These are phyloP conservation scores for Acanthosepion esculentum DNA, from an alignment of 2,888 invertebrate species.

Conservation along the genomic window DNA sequence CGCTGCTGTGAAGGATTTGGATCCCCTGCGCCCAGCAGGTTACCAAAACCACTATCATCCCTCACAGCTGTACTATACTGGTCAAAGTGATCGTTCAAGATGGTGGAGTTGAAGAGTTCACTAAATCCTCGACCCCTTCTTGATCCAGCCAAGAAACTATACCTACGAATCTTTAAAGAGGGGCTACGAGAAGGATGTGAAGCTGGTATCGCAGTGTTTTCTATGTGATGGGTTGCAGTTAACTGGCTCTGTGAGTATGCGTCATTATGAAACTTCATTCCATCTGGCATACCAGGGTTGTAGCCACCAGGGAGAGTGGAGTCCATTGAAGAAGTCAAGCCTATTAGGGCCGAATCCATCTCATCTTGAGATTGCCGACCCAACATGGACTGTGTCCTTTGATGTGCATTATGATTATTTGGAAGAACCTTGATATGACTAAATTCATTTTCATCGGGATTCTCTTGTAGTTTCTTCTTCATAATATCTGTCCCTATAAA, in stretches of 20 bases:
- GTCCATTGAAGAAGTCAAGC: conserved; percentile 50
- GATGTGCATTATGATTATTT: conserved; percentile 67
- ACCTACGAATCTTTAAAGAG: conserved; percentile 69
- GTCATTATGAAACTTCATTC: conserved; percentile 41
- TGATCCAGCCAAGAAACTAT: conserved; percentile 71
- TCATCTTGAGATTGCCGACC: conserved; percentile 55
- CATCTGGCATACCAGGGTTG: conserved; percentile 48
- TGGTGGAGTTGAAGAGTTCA: conserved; percentile 72
- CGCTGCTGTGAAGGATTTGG: conserved; percentile 41
- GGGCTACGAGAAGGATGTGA: conserved; percentile 65
- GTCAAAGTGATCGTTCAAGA: conserved; percentile 74
- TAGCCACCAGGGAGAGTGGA: conserved; percentile 47
- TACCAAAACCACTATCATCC: conserved; percentile 70
- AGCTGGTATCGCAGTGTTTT: conserved; percentile 34
- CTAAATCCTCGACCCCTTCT: conserved; percentile 69
- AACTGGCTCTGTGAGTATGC: conserved; percentile 41
- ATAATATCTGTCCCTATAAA: conserved; percentile 70
- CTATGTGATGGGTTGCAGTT: conserved; percentile 39
- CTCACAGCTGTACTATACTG: conserved; percentile 70
- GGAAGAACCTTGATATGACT: conserved; percentile 60
- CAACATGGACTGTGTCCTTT: conserved; percentile 65
- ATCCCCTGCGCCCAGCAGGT: conserved; percentile 58
- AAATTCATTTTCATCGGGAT: conserved; percentile 66
- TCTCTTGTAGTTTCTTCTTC: conserved; percentile 68
- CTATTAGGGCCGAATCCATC: conserved; percentile 53